phyloP scores from a whole-genome alignment of 2,888 invertebrate species.

The Plemyria rubiginata region DNA sequence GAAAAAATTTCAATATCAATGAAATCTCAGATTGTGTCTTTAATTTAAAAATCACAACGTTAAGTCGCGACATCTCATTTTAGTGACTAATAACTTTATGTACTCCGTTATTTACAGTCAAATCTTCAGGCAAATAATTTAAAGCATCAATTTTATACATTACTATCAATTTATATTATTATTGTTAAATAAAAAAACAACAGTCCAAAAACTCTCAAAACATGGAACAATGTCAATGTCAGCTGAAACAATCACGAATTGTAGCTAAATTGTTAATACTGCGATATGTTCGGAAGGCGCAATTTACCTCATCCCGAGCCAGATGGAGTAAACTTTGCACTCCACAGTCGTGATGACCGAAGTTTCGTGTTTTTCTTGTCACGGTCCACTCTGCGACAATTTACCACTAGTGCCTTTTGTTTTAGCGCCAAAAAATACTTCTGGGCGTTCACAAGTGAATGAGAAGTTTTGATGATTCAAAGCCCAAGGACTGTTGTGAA shows the following conservation, averaged over 20 bases:
- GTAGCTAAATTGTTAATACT: conserved; percentile 33
- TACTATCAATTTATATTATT: too few relatives aligned
- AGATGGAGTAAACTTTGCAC: conserved; percentile 70
- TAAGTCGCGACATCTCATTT: too few relatives aligned
- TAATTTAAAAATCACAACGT: too few relatives aligned
- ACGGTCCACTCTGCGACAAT: conserved; percentile 60
- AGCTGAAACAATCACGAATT: conserved; percentile 18
- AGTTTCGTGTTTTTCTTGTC: conserved; percentile 73
- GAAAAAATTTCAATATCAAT: too few relatives aligned
- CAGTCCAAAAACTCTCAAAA: background rate
- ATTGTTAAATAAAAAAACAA: background rate
- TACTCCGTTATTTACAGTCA: too few relatives aligned
- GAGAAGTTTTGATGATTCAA: background rate
- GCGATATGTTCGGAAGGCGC: conserved; percentile 52
- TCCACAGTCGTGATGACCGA: conserved; percentile 67
- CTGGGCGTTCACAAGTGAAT: background rate
- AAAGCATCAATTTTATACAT: too few relatives aligned
- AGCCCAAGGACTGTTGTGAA: background rate
- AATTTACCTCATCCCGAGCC: conserved; percentile 49
- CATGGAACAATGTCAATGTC: conserved; percentile 1
- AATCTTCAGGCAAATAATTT: too few relatives aligned
- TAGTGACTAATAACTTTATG: too few relatives aligned
- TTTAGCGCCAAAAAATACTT: conserved; percentile 7
- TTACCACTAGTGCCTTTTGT: conserved; percentile 52
- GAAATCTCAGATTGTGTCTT: too few relatives aligned